Percentiles rank a stretch among this genome's conserved stretches.
Evolutionary conservation across 2,113 vertebrate species (phyloP).

Genomic region (Ahaetulla prasina): DNA sequence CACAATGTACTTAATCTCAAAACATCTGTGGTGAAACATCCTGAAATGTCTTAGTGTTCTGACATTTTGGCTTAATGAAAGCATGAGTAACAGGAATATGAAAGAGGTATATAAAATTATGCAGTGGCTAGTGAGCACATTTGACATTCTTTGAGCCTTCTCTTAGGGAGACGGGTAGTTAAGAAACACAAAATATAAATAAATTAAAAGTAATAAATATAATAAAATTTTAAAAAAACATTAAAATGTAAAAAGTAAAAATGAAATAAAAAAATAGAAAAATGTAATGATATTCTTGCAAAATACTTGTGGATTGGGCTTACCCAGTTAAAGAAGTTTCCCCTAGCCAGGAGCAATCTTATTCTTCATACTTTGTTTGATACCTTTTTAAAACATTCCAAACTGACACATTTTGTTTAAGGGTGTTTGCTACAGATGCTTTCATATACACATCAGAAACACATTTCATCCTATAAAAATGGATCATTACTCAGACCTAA

Average conservation of each 20-base stretch:
- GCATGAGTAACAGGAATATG: not conserved
- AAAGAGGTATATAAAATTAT: not conserved
- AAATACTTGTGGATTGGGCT: not conserved
- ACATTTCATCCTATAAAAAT: not conserved
- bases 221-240: too few relatives aligned
- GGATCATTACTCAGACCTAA: not conserved
- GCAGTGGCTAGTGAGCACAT: not conserved
- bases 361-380: too few relatives aligned
- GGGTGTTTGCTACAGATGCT: not conserved
- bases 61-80: not conserved
- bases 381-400: too few relatives aligned
- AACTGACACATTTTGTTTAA: not conserved
- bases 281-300: not conserved
- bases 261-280: too few relatives aligned
- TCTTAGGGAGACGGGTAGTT: too few relatives aligned
- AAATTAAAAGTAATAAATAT: too few relatives aligned
- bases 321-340: not conserved
- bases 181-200: too few relatives aligned
- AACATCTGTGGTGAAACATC: not conserved
- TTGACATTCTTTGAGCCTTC: not conserved
- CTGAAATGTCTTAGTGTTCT: not conserved
- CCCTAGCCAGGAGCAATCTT: not conserved
- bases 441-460: not conserved
- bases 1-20: not conserved
- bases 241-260: too few relatives aligned